Evolutionary conservation across 2,113 vertebrate species (phyloP).

Genomic region (Nansenia antarctica): DNA sequence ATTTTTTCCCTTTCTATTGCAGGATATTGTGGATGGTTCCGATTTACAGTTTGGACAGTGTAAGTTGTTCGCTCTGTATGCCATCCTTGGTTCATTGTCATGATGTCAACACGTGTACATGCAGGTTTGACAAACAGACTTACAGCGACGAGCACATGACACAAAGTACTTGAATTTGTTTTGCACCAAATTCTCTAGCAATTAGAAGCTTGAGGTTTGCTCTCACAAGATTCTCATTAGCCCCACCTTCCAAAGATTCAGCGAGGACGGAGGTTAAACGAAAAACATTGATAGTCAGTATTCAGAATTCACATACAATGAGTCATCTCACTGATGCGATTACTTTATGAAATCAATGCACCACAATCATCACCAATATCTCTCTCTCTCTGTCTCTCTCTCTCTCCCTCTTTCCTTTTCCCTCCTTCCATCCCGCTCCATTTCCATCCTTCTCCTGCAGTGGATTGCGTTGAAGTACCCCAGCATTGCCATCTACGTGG

Average conservation of each 20-base stretch:
- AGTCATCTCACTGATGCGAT: not conserved
- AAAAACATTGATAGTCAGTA: not conserved
- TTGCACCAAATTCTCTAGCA: not conserved
- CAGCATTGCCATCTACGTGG: constrained; percentile 94
- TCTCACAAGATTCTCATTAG: not conserved
- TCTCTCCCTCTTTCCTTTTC: not conserved
- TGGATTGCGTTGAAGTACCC: constrained; percentile 97
- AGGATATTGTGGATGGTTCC: constrained; percentile 99
- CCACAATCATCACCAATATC: no score
- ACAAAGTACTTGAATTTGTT: not conserved
- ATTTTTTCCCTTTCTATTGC: constrained; percentile 40
- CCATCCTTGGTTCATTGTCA: not conserved
- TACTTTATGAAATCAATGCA: no score
- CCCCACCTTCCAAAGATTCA: not conserved
- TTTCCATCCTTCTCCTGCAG: no score
- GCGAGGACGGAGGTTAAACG: not conserved
- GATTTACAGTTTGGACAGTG: constrained; percentile 98
- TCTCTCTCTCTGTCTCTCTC: not conserved
- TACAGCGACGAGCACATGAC: not conserved
- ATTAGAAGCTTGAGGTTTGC: not conserved
- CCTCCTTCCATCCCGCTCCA: no score
- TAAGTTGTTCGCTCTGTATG: constrained; percentile 76
- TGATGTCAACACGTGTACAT: not conserved
- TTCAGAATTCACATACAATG: not conserved
- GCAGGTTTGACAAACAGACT: not conserved